These are phyloP conservation scores for Diarsia mendica DNA, from an alignment of 2,888 invertebrate species.

Conservation along the genomic window DNA sequence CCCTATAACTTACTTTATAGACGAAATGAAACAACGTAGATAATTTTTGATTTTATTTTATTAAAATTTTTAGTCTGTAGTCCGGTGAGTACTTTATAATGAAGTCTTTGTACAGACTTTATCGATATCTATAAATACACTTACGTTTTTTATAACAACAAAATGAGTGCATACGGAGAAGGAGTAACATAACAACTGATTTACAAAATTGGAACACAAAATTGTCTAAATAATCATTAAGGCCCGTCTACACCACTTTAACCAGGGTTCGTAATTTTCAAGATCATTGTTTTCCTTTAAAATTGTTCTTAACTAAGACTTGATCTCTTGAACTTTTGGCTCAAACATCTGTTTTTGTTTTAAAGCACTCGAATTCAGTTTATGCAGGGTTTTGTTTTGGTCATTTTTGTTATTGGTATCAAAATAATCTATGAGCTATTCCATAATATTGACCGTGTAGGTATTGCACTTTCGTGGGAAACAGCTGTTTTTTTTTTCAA, in stretches of 20 bases:
- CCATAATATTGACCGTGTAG: too few species aligned
- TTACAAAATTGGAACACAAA: neutral
- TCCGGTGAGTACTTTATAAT: slow-evolving; percentile 79
- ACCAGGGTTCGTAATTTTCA: neutral
- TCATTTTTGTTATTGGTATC: neutral
- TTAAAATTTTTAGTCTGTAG: slow-evolving; percentile 84
- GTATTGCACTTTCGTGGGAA: too few species aligned
- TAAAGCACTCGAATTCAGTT: neutral
- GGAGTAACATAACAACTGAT: slow-evolving; percentile 16
- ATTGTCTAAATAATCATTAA: neutral
- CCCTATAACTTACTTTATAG: neutral
- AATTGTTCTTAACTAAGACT: neutral
- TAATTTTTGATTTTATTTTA: slow-evolving; percentile 79
- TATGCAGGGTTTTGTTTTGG: neutral
- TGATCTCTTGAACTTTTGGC: neutral
- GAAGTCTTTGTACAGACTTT: slow-evolving; percentile 80
- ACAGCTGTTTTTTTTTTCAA: too few species aligned
- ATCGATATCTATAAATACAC: slow-evolving; percentile 78
- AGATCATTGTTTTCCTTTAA: neutral
- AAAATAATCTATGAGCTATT: too few species aligned
- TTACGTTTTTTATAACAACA: slow-evolving; percentile 71
- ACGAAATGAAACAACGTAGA: slow-evolving; percentile 56
- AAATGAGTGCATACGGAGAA: slow-evolving; percentile 66
- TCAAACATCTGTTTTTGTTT: neutral
- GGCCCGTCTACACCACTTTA: neutral